phyloP scores from a whole-genome alignment of 2,888 invertebrate genomes.

The Cephalotes varians region DNA sequence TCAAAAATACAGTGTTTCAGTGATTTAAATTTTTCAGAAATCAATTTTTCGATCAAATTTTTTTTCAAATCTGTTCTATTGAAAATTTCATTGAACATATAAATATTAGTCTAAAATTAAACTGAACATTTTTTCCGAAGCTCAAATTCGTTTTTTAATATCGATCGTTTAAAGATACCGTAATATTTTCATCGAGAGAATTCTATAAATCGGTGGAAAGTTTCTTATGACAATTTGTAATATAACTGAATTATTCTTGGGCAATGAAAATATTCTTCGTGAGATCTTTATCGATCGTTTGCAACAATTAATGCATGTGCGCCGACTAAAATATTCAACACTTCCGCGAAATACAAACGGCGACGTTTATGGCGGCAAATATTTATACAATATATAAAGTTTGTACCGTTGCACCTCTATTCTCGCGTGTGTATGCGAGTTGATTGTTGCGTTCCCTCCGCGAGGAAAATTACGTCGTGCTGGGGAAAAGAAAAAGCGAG shows the following conservation, averaged over 20 bases:
- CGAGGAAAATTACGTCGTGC: conserved; percentile 36
- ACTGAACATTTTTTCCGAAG: background rate
- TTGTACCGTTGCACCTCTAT: conserved; percentile 59
- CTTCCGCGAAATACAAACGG: no score
- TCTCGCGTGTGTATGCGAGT: background rate
- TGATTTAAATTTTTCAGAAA: background rate
- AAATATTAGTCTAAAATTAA: background rate
- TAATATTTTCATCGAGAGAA: background rate
- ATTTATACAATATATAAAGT: conserved; percentile 67
- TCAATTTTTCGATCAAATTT: background rate
- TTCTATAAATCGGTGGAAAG: background rate
- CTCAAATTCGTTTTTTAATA: background rate
- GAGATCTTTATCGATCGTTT: conserved; percentile 1
- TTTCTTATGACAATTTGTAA: background rate
- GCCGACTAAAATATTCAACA: conserved; percentile 55
- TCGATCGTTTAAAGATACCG: background rate
- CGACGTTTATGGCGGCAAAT: conserved; percentile 64
- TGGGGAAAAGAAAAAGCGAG: background rate
- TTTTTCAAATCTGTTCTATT: background rate
- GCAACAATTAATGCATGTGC: conserved; percentile 60
- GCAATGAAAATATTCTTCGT: background rate
- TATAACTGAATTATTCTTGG: background rate
- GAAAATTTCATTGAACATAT: background rate
- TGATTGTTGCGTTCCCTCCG: conserved; percentile 1
- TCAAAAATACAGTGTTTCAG: background rate